phyloP scores from a whole-genome alignment of 2,113 vertebrate genomes.

The Solenodon paradoxus region DNA sequence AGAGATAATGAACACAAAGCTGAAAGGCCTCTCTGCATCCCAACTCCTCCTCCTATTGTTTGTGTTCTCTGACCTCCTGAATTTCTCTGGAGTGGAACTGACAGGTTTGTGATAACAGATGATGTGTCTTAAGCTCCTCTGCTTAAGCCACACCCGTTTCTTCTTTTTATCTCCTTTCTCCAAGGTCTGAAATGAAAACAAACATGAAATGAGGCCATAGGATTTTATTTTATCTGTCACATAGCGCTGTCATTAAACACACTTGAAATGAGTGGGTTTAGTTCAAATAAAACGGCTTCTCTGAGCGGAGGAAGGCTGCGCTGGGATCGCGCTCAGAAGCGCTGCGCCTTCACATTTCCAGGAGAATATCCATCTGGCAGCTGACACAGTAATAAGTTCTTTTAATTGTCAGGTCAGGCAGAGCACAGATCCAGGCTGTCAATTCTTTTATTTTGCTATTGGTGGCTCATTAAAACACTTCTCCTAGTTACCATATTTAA shows the following conservation, averaged over 20 bases:
- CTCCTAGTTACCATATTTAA: background rate
- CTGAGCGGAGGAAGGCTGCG: slow-evolving; percentile 71
- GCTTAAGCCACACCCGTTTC: background rate
- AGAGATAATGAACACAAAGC: background rate
- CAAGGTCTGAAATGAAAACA: slow-evolving; percentile 81
- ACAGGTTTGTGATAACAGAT: background rate
- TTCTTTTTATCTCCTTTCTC: slow-evolving; percentile 57
- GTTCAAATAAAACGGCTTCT: slow-evolving; percentile 83
- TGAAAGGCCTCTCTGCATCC: background rate
- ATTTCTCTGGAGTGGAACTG: background rate
- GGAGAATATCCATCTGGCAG: slow-evolving; percentile 83
- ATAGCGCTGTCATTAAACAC: slow-evolving; percentile 83
- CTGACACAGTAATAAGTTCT: slow-evolving; percentile 82
- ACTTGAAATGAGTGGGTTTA: slow-evolving; percentile 82
- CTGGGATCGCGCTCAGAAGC: slow-evolving; percentile 77
- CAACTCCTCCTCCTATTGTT: background rate
- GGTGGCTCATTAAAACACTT: background rate
- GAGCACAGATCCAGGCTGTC: slow-evolving; percentile 79
- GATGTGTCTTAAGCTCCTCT: slow-evolving; percentile 10
- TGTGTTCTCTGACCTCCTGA: background rate
- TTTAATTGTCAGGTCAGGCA: slow-evolving; percentile 85
- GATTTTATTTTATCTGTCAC: slow-evolving; percentile 83
- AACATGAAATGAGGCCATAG: slow-evolving; percentile 79
- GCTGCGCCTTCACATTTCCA: slow-evolving; percentile 69
- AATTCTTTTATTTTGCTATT: slow-evolving; percentile 72